Base-by-base conservation (phyloP, 1,140 invertebrate species). In the Metopolophium dirhodum region DNA sequence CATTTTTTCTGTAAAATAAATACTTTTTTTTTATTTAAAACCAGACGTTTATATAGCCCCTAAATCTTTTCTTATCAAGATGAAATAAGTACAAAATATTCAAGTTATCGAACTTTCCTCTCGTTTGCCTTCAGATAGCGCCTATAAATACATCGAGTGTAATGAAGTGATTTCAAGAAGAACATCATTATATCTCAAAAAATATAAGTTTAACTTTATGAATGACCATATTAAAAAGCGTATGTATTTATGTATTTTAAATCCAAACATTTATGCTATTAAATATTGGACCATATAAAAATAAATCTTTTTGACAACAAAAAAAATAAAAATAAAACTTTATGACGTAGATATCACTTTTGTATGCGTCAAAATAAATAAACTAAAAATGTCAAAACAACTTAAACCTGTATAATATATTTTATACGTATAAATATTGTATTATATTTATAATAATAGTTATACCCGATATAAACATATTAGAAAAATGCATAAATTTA, bases 61-160 rank as follows among this genome's bases (percentile, higher is more conserved):
- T 89, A 89, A 89, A 89, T 89, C 47, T 89, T 49, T 89, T 89
- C n/a, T 89, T 57, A 89, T 89, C 88, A 41, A 89, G 88, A 57
- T 89, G 35, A 37, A 54, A 89, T n/a, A 35, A 57, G 9, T 37
- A 57, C 35, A 41, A 89, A 89, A 57, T 89, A 89, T 57, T 89
- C 35, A 35, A 89, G 88, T 89, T 89, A 89, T 89, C 88, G n/a
- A 89, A 37, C 51, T 89, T 89, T 89, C 88, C 88, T 89, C 51
- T 57, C 51, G 37, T 89, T 89, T 89, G 22, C 88, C 51, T 26
- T 23, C 7, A 89, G 51, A 57, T 89, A 89, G 22, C 20, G 11
- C 1, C 88, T 57, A 89, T 89, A 88, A 89, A 57, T 89, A 89
- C 35, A 89, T 57, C 23, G 88, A 89, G 88, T 41, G 88, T 89